A percentile compares a stretch with the other conserved stretches of the same genome.
phyloP scores from a whole-genome alignment of 2,888 invertebrate genomes.

The Fragum whitleyi region DNA sequence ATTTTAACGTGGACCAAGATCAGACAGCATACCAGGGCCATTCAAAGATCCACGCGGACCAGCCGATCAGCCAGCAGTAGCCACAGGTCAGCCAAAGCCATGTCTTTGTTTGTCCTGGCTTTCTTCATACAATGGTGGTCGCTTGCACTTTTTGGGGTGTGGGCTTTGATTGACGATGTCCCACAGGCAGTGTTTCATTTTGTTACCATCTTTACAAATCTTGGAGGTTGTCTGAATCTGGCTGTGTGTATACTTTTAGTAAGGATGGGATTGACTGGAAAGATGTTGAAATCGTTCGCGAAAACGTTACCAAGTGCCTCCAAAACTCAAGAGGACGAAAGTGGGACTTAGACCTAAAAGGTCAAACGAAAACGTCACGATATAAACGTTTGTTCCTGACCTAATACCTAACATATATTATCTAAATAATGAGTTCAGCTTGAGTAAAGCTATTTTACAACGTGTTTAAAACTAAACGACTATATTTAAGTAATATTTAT shows the following conservation, averaged over 20 bases:
- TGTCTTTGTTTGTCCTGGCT: constrained; percentile 66
- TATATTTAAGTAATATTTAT: no score
- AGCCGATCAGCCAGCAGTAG: constrained; percentile 44
- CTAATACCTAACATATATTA: no score
- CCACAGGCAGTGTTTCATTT: constrained; percentile 62
- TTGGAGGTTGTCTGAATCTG: constrained; percentile 64
- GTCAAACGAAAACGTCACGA: no score
- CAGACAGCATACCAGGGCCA: constrained; percentile 40
- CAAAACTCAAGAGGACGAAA: neutral
- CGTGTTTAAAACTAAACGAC: no score
- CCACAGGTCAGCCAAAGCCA: constrained; percentile 65
- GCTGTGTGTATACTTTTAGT: constrained; percentile 37
- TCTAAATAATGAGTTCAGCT: no score
- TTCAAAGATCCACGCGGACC: constrained; percentile 34
- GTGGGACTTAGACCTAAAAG: neutral
- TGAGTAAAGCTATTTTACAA: no score
- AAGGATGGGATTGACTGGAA: constrained; percentile 6
- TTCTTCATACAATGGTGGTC: constrained; percentile 70
- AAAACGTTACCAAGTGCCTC: neutral
- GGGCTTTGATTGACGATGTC: constrained; percentile 46
- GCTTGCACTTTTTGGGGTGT: constrained; percentile 62
- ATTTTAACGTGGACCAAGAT: constrained; percentile 65
- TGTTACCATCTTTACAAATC: constrained; percentile 65
- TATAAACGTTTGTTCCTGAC: no score
- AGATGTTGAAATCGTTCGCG: constrained; percentile 10